Evolutionary conservation across 2,797 vertebrate genomes (phyloP).

Genomic region (Macrochelys suwanniensis): DNA sequence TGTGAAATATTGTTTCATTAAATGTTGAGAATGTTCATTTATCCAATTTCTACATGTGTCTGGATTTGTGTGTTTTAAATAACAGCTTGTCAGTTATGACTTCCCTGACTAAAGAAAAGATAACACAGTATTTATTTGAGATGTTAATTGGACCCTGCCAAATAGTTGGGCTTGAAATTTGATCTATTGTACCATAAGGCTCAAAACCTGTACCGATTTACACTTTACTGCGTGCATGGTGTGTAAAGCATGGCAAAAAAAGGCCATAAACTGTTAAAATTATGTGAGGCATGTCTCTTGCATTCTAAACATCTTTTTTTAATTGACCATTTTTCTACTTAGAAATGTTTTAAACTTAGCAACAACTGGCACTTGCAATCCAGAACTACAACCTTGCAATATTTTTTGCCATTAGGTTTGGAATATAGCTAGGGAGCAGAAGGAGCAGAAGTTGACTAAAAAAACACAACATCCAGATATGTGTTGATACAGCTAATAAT

Average conservation of each 20-base stretch:
- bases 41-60: neutral
- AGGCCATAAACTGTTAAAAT: rapidly evolving
- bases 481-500: neutral
- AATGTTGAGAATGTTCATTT: neutral
- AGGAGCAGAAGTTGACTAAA: neutral
- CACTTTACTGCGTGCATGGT: neutral
- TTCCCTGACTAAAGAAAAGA: neutral
- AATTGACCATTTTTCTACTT: neutral
- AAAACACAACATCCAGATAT: neutral
- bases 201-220: neutral
- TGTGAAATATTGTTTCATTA: neutral
- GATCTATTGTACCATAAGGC: neutral
- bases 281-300: neutral
- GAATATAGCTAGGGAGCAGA: neutral
- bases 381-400: neutral
- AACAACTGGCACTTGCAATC: neutral
- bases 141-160: neutral
- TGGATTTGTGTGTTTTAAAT: neutral
- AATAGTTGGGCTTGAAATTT: neutral
- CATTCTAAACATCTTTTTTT: neutral
- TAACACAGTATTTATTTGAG: neutral
- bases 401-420: neutral
- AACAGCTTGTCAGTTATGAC: neutral
- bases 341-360: neutral
- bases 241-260: neutral